Base-by-base conservation (phyloP, 2,888 invertebrate species). In the Strigamia transsilvanica region DNA sequence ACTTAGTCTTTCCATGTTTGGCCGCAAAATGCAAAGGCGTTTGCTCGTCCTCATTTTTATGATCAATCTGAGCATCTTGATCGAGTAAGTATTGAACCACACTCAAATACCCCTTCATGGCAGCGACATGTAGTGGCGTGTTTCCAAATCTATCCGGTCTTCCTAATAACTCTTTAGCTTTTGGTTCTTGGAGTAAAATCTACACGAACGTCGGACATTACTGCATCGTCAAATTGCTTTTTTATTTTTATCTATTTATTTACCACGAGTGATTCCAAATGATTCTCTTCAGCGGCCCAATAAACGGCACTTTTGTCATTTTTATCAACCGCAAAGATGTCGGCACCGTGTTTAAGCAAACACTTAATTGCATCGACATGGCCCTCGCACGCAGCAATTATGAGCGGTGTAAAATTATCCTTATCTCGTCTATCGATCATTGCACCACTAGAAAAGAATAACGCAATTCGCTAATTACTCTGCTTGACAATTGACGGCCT, bases 1-100 rank as follows among this genome's bases (percentile, higher is more conserved):
- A 86, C 85, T 82, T 83, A 10, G 84, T 83, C n/a, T 84, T 84
- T 18, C 89, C 89, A 84, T 85, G 85, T 83, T 86, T 85, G n/a
- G 88, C 88, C 32, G 89, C 89, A 73, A 89, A 85, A 85, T 89
- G 89, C 27, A 89, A 82, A 23, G 89, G 87, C 18, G 88, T 88
- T 83, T 88, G 87, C 84, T 89, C 89, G 80, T 89, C 88, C 83
- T 89, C 89, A 85, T 89, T 89, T 84, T 89, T 88, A 79, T 85
- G 86, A 83, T 87, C 87, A 79, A 88, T 85, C 61, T 86, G 86
- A 12, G 88, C 88, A 1, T 87, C 88, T 84, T 87, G 83, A 7
- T 88, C 86, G 80, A 89, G 83, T 81, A 89, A 85, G 41, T 86
- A 84, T 81, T 85, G 83, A 38, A 83, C 80, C 27, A 85, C 83